Conservation (phyloP, 23 tunicate genomes). For the Halocynthia aurantium region DNA sequence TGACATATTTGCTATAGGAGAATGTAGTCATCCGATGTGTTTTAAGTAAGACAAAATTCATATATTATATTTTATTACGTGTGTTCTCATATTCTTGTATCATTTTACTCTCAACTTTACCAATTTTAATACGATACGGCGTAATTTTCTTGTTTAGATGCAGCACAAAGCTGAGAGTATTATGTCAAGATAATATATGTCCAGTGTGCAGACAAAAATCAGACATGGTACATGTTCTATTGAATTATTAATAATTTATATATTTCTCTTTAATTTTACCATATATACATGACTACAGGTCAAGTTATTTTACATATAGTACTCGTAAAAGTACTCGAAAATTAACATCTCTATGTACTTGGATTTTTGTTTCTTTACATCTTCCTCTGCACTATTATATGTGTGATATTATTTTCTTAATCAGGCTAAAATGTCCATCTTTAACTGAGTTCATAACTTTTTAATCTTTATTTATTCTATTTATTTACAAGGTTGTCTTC, state of each 20-base stretch:
- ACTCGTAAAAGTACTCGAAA: too few species aligned
- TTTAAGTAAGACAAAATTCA: slow-evolving; percentile 24
- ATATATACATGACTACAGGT: too few species aligned
- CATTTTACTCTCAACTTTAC: not conserved
- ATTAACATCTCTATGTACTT: too few species aligned
- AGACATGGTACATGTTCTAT: slow-evolving; percentile 23
- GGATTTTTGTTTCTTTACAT: too few species aligned
- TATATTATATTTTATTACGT: not conserved
- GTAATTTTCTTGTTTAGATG: slow-evolving; percentile 21
- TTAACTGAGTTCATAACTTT: too few species aligned
- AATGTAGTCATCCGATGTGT: slow-evolving; percentile 65
- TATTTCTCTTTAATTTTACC: not conserved
- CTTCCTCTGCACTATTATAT: too few species aligned
- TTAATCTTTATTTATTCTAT: not conserved
- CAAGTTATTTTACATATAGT: too few species aligned
- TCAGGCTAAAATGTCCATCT: too few species aligned
- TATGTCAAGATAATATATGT: slow-evolving; percentile 43
- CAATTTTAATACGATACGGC: not conserved
- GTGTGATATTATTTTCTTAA: too few species aligned
- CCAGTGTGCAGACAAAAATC: slow-evolving; percentile 41
- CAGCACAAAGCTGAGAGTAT: slow-evolving; percentile 43
- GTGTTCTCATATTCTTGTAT: not conserved
- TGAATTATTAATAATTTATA: not conserved
- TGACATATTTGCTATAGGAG: slow-evolving; percentile 48
- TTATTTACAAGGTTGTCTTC: slow-evolving; percentile 15